Evolutionary conservation across 2,797 vertebrate genomes (phyloP), one percentile per base, ranked within the genome.

Genomic region (Sciurus carolinensis): DNA sequence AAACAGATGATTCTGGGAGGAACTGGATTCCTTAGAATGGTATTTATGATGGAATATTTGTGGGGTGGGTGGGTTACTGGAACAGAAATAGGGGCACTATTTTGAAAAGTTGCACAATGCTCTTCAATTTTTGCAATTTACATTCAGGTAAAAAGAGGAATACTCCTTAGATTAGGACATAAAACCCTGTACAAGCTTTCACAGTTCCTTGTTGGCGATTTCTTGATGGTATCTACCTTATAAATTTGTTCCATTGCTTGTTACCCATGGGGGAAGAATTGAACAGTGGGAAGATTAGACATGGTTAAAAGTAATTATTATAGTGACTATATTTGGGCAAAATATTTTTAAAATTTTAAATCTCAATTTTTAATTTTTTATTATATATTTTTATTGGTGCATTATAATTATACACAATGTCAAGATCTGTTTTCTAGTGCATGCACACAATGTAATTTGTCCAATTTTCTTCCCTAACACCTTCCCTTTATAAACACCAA

Each of bases 61-160:
- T 76, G 7, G 22, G 54, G 30, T 54, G 42, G 28, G 4, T 59
- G 36, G 26, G 22, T 22, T 64, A 20, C 64, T 77, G 2, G 7
- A 75, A 12, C 50, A 89, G 79, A 95, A 94, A 95, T 67, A 69
- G 12, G 75, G 52, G 66, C 62, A 24, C 13, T 86, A 75, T 94
- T 95, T 95, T 92, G 44, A 91, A 87, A 67, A 76, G 10, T 17
- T 52, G 2, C 11, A 57, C 5, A 90, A 52, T 8, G 7, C 86
- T 22, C 14, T 92, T 22, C 64, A 42, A 11, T 80, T 79, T 50
- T 28, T 36, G 28, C 13, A 66, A 17, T 33, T 54, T 76, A 54
- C 36, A 42, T 33, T 54, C 14, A 18, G 8, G 15, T 10, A 17
- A 15, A 75, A 85, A 47, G 50, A 44, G 36, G 47, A 92, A 54